Evolutionary conservation across 2,797 vertebrate genomes (phyloP).

Genomic region (Centropyge bicolor): DNA sequence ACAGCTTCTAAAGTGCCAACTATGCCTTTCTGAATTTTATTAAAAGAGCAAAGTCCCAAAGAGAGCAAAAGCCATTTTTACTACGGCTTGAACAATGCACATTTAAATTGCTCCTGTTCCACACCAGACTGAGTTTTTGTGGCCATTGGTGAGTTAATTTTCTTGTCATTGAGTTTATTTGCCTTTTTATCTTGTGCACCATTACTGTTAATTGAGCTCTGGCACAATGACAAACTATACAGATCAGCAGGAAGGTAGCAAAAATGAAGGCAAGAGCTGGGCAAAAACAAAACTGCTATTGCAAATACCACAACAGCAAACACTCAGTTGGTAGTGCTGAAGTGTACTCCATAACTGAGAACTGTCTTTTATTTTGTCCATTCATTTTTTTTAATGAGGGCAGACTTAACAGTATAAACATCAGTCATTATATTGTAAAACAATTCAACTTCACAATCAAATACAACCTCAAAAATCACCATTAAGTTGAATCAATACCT

Average conservation of each 20-base stretch:
- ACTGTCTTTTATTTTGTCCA: not conserved
- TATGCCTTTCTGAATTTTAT: not conserved
- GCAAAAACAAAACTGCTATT: not conserved
- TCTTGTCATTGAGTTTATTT: slow-evolving; percentile 13
- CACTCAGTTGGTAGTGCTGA: not conserved
- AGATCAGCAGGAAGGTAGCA: not conserved
- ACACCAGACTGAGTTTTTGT: not conserved
- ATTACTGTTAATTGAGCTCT: slow-evolving; percentile 16
- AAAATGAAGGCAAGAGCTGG: not conserved
- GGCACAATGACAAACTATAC: slow-evolving; percentile 22
- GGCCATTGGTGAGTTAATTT: slow-evolving; percentile 6
- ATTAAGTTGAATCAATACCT: not conserved
- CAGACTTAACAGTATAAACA: not conserved
- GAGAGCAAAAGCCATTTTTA: not conserved
- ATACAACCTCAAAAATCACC: not conserved
- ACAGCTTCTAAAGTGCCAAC: slow-evolving; percentile 8
- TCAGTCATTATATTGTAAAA: not conserved
- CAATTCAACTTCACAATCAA: not conserved
- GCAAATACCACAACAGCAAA: not conserved
- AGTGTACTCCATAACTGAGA: not conserved
- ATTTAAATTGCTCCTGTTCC: slow-evolving; percentile 5
- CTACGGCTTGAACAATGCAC: slow-evolving; percentile 5
- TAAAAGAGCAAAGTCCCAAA: not conserved
- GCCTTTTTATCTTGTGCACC: slow-evolving; percentile 19
- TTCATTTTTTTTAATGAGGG: not conserved